Conservation (phyloP, 92 coral and sea anemone genomes). For the Nematostella vectensis region DNA sequence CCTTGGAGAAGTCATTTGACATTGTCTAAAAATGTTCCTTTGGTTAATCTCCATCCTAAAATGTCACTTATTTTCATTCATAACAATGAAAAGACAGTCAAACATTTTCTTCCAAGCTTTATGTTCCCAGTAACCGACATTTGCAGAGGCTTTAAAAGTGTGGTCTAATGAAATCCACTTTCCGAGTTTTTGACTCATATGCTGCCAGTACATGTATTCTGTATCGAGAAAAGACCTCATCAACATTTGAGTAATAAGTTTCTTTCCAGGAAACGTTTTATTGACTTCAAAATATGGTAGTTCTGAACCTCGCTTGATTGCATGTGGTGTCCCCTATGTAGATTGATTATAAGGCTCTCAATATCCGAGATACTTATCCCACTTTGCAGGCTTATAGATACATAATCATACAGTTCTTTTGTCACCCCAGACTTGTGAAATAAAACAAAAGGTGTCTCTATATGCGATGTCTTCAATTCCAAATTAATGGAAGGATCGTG, state of each 20-base stretch:
- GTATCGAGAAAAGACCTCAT: not conserved
- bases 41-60: conserved; percentile 49
- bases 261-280: not conserved
- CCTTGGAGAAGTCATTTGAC: conserved; percentile 27
- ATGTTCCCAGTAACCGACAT: not conserved
- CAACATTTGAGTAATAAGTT: not conserved
- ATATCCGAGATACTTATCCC: conserved; percentile 12
- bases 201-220: not conserved
- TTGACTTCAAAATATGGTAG: not conserved
- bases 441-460: conserved; percentile 1
- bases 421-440: conserved; percentile 23
- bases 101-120: not conserved
- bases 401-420: conserved; percentile 17
- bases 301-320: not conserved
- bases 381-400: conserved; percentile 11
- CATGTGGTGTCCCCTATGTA: conserved; percentile 6
- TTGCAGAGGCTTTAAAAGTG: not conserved
- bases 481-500: conserved; percentile 8
- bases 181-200: not conserved
- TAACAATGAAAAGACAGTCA: conserved; percentile 38
- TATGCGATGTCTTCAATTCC: not conserved
- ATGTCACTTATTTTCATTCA: conserved; percentile 50
- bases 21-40: conserved; percentile 40
- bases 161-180: not conserved
- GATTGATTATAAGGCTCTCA: conserved; percentile 9